Evolutionary conservation across 2,888 invertebrate genomes (phyloP).

Genomic region (Pogonocherus hispidulus): DNA sequence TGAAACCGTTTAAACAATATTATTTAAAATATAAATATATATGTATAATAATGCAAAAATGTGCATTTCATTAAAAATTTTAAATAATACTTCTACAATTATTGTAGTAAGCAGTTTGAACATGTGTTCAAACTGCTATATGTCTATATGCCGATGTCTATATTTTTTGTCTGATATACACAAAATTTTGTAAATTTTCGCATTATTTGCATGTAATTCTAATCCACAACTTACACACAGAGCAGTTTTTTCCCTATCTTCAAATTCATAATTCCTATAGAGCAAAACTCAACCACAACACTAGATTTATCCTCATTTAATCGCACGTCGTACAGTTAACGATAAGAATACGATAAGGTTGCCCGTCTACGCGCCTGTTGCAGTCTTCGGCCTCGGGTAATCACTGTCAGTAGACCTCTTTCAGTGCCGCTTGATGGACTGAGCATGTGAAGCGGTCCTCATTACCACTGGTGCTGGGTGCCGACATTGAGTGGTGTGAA

Average conservation of each 20-base stretch:
- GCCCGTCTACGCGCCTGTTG: slow-evolving; percentile 24
- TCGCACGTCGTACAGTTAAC: not conserved
- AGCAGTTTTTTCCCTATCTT: not conserved
- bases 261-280: not conserved
- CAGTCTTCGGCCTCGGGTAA: slow-evolving; percentile 22
- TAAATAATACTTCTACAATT: too few species aligned
- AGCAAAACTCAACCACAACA: not conserved
- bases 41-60: too few species aligned
- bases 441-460: not conserved
- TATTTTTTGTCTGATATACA: too few species aligned
- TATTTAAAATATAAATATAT: too few species aligned
- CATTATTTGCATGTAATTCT: too few species aligned
- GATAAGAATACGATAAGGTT: slow-evolving; percentile 3
- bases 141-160: too few species aligned
- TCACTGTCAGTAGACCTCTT: slow-evolving; percentile 1
- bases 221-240: too few species aligned
- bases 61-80: too few species aligned
- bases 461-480: not conserved
- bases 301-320: not conserved
- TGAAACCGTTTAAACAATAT: too few species aligned
- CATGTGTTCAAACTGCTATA: too few species aligned
- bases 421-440: not conserved
- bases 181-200: too few species aligned
- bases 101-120: too few species aligned
- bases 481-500: not conserved